A percentile compares a stretch with the other conserved stretches of the same genome.
phyloP scores from a whole-genome alignment of 2,888 invertebrate genomes.

The Ashinkailepas kermadecensis region DNA sequence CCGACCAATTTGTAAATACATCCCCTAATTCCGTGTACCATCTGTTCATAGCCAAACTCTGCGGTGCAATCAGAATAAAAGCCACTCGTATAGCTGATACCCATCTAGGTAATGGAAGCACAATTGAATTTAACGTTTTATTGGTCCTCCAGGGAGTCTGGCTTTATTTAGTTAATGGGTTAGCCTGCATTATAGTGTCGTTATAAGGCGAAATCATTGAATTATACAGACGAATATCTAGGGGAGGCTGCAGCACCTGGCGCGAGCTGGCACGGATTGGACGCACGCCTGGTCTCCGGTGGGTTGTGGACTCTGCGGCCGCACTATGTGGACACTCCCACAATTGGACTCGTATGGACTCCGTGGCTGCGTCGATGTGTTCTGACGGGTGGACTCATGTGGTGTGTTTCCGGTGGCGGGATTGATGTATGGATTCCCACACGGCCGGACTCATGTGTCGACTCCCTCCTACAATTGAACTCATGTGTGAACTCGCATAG shows the following conservation, averaged over 20 bases:
- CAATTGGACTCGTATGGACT: too few species aligned
- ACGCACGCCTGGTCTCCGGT: too few species aligned
- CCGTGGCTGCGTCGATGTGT: too few species aligned
- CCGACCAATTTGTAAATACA: constrained; percentile 11
- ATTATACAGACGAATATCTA: constrained; percentile 19
- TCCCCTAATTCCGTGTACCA: constrained; percentile 19
- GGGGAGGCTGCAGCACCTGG: not conserved
- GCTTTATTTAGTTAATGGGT: constrained; percentile 22
- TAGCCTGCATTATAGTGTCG: constrained; percentile 22
- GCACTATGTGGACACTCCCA: too few species aligned
- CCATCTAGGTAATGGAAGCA: constrained; percentile 22
- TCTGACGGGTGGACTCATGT: too few species aligned
- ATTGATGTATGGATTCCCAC: too few species aligned
- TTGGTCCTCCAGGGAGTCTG: constrained; percentile 16
- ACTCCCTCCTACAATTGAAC: too few species aligned
- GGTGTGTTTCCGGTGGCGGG: too few species aligned
- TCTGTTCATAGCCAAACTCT: constrained; percentile 22
- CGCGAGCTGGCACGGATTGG: not conserved
- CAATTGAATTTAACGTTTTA: constrained; percentile 22
- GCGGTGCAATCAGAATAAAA: constrained; percentile 22
- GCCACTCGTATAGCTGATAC: constrained; percentile 14
- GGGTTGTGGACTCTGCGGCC: too few species aligned
- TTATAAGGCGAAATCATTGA: constrained; percentile 22
- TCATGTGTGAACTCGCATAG: too few species aligned
- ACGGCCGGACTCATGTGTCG: too few species aligned